These are phyloP conservation scores for Chionomys nivalis DNA, from an alignment of 2,113 vertebrate species.

Conservation along the genomic window DNA sequence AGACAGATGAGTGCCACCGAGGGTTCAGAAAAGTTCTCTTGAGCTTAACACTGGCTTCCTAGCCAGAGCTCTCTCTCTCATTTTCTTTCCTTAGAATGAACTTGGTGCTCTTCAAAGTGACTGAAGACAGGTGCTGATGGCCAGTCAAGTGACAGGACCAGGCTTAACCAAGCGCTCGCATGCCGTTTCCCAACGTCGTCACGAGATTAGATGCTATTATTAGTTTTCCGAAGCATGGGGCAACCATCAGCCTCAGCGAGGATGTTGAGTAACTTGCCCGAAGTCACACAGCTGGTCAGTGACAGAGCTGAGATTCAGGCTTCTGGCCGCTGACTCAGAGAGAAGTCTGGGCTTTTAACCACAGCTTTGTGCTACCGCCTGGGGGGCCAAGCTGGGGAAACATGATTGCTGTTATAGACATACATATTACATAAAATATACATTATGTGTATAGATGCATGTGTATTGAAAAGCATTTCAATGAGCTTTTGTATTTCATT, in stretches of 20 bases:
- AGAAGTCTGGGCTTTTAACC: neutral
- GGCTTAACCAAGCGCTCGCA: neutral
- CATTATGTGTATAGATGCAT: neutral
- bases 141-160: neutral
- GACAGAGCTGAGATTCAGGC: neutral
- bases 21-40: neutral
- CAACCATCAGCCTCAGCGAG: conserved; percentile 23
- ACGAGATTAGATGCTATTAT: conserved; percentile 59
- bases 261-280: conserved; percentile 56
- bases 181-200: conserved; percentile 58
- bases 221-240: conserved; percentile 18
- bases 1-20: neutral
- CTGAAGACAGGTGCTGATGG: neutral
- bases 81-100: conserved; percentile 37
- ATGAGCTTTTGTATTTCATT: neutral
- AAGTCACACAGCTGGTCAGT: conserved; percentile 25
- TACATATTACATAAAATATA: neutral
- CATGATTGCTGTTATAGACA: neutral
- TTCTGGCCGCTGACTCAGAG: neutral
- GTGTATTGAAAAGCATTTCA: neutral
- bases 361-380: neutral
- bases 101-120: neutral
- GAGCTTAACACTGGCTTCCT: neutral
- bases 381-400: neutral
- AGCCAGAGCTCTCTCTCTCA: conserved; percentile 17